phyloP scores from a whole-genome alignment of 92 coral and sea anemone genomes.

The Micromussa lordhowensis region DNA sequence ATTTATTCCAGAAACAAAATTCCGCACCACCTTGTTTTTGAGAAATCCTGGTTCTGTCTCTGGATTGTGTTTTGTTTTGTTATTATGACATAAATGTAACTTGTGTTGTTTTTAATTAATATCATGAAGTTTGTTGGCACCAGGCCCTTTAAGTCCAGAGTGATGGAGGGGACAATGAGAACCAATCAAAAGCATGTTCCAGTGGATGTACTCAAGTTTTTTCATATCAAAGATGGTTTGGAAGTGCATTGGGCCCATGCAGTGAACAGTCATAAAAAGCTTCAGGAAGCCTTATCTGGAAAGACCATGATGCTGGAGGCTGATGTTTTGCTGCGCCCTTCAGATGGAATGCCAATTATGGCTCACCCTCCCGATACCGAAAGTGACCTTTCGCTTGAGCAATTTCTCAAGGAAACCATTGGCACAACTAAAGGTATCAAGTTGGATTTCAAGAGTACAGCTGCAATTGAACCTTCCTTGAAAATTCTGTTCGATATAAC shows the following conservation, averaged over 20 bases:
- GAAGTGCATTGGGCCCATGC: slow-evolving; percentile 94
- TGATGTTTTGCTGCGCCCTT: slow-evolving; percentile 71
- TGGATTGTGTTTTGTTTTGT: neutral
- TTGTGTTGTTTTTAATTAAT: neutral
- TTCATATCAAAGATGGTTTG: slow-evolving; percentile 64
- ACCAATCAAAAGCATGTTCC: neutral
- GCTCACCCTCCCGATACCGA: slow-evolving; percentile 92
- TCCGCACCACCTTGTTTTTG: neutral
- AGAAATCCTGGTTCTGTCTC: neutral
- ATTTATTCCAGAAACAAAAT: neutral
- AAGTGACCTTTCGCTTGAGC: slow-evolving; percentile 81
- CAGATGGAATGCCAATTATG: slow-evolving; percentile 84
- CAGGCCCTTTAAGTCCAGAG: neutral
- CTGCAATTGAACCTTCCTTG: slow-evolving; percentile 81
- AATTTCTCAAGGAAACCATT: slow-evolving; percentile 69
- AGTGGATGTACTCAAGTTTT: slow-evolving; percentile 46
- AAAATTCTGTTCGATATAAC: slow-evolving; percentile 55
- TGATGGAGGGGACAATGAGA: slow-evolving; percentile 5
- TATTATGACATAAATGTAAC: neutral
- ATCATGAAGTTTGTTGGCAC: neutral
- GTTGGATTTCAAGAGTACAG: slow-evolving; percentile 80
- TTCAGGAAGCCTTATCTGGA: slow-evolving; percentile 67
- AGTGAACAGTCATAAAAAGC: slow-evolving; percentile 74
- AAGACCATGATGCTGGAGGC: slow-evolving; percentile 88
- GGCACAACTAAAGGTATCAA: slow-evolving; percentile 82